Conservation (phyloP, 1,140 invertebrate species). For the Odontomachus brunneus region DNA sequence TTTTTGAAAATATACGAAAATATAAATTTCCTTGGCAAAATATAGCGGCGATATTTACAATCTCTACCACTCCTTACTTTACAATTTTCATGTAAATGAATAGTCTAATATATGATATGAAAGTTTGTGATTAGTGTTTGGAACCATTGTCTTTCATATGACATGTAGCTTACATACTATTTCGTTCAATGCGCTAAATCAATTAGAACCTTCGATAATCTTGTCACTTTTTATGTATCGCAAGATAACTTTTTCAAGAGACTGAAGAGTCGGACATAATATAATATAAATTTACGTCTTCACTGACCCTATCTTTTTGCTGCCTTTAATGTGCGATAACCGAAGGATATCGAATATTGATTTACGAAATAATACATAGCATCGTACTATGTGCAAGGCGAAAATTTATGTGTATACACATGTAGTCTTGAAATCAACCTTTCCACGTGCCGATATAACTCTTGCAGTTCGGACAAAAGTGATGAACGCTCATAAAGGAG, state of each 20-base stretch:
- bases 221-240: not conserved
- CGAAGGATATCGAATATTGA: slow-evolving; percentile 42
- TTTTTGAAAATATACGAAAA: not conserved
- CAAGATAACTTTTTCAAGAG: not conserved
- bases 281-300: slow-evolving; percentile 27
- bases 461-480: slow-evolving; percentile 85
- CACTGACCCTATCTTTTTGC: slow-evolving; percentile 11
- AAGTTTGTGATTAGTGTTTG: not conserved
- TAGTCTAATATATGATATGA: slow-evolving; percentile 26
- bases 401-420: slow-evolving; percentile 3
- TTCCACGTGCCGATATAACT: slow-evolving; percentile 85
- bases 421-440: slow-evolving; percentile 75
- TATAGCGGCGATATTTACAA: not conserved
- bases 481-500: slow-evolving; percentile 84
- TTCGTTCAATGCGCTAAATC: not conserved
- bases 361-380: slow-evolving; percentile 25
- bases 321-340: slow-evolving; percentile 37
- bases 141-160: not conserved
- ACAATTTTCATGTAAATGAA: not conserved
- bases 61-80: not conserved
- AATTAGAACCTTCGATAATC: slow-evolving; percentile 1
- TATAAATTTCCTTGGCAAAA: slow-evolving; percentile 4
- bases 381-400: slow-evolving; percentile 35
- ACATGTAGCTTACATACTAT: not conserved
- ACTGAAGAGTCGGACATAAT: not conserved